These are phyloP conservation scores for Gila orcuttii DNA, from an alignment of 2,113 vertebrate species.

Conservation along the genomic window DNA sequence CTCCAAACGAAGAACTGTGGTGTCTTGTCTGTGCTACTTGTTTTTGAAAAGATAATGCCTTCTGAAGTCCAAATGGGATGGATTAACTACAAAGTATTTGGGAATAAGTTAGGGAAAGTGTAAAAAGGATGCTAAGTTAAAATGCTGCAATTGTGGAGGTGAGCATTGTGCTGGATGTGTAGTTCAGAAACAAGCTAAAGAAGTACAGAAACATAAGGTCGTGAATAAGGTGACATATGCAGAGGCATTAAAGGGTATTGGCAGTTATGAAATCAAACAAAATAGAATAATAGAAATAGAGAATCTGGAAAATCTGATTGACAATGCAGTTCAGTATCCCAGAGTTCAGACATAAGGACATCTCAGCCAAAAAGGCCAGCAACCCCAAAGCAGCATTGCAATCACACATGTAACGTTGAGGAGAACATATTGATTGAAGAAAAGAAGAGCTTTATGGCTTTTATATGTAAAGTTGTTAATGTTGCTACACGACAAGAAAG, in stretches of 20 bases:
- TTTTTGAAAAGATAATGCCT: not conserved
- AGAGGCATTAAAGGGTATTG: not conserved
- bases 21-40: not conserved
- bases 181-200: not conserved
- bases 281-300: not conserved
- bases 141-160: not conserved
- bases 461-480: not conserved
- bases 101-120: not conserved
- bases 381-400: not conserved
- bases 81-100: not conserved
- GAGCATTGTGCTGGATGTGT: not conserved
- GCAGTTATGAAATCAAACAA: not conserved
- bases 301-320: not conserved
- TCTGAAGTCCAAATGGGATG: too few relatives aligned
- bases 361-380: not conserved
- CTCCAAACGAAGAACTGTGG: not conserved
- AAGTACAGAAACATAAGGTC: not conserved
- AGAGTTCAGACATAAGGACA: not conserved
- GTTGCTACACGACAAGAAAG: not conserved
- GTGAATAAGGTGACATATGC: not conserved
- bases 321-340: not conserved
- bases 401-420: not conserved
- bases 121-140: not conserved
- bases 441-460: not conserved
- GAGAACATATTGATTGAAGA: not conserved